These are phyloP conservation scores for Halichoerus grypus DNA, from an alignment of 2,113 vertebrate species.

Conservation along the genomic window DNA sequence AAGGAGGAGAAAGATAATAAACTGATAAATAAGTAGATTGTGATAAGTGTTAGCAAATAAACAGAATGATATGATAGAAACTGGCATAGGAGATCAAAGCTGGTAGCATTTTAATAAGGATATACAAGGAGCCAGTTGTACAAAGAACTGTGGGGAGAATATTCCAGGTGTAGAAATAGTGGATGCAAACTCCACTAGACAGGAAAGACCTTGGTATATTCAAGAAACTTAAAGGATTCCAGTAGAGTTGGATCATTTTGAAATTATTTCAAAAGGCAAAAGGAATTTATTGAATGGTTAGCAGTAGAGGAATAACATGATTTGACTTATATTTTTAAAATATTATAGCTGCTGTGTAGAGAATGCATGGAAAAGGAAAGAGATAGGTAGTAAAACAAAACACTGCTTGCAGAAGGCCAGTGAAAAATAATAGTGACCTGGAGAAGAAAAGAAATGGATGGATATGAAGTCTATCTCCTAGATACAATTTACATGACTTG, in stretches of 20 bases:
- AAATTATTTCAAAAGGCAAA: constrained; percentile 41
- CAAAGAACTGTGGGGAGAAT: not conserved
- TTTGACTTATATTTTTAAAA: constrained; percentile 20
- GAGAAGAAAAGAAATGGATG: not conserved
- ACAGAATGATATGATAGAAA: not conserved
- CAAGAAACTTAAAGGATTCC: constrained; percentile 41
- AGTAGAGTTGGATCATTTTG: not conserved
- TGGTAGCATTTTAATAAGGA: not conserved
- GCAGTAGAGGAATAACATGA: not conserved
- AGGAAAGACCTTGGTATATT: not conserved
- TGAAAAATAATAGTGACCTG: not conserved
- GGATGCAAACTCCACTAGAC: constrained; percentile 32
- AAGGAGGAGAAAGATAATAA: not conserved
- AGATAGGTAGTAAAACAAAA: not conserved
- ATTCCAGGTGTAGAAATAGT: constrained; percentile 6
- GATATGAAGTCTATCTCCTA: not conserved
- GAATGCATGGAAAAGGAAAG: not conserved
- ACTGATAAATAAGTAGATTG: not conserved
- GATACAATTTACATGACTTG: not conserved
- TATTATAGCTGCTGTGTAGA: not conserved
- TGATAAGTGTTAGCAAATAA: not conserved
- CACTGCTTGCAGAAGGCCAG: not conserved
- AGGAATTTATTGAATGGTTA: constrained; percentile 19
- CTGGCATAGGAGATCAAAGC: not conserved
- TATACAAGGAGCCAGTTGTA: not conserved